Conservation (phyloP, 2,797 vertebrate species). For the Thalassophryne amazonica region DNA sequence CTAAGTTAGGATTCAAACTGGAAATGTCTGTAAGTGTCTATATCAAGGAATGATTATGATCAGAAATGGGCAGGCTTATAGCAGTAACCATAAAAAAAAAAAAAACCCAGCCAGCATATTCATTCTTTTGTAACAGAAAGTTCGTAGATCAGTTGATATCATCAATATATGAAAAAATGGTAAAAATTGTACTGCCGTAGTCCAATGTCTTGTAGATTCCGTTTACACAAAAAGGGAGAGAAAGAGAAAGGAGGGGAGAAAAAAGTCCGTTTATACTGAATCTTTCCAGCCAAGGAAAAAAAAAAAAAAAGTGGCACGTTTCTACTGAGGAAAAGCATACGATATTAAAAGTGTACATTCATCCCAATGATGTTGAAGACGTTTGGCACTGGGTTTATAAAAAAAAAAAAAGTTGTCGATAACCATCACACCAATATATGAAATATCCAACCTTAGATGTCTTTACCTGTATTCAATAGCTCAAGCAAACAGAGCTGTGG, state of each 20-base stretch:
- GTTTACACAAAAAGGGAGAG: too few species aligned
- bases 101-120: conserved; percentile 37
- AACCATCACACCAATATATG: conserved; percentile 35
- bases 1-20: conserved; percentile 37
- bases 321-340: conserved; percentile 49
- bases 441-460: conserved; percentile 51
- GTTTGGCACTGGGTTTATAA: conserved; percentile 77
- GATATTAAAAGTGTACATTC: conserved; percentile 41
- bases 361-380: conserved; percentile 46
- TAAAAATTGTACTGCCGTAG: conserved; percentile 39
- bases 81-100: conserved; percentile 58
- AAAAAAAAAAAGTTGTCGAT: conserved; percentile 37
- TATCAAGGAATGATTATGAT: conserved; percentile 60
- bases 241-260: too few species aligned
- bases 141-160: conserved; percentile 15
- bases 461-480: conserved; percentile 49
- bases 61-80: conserved; percentile 49
- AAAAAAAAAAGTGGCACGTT: conserved; percentile 13
- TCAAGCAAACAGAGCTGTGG: conserved; percentile 40
- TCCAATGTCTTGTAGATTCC: conserved; percentile 7
- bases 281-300: conserved; percentile 11
- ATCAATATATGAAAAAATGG: conserved; percentile 40
- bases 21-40: conserved; percentile 47
- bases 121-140: conserved; percentile 36
- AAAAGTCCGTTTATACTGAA: too few species aligned